Base-by-base conservation (phyloP, 2,888 invertebrate species). In the Nipponacmea schrenckii region DNA sequence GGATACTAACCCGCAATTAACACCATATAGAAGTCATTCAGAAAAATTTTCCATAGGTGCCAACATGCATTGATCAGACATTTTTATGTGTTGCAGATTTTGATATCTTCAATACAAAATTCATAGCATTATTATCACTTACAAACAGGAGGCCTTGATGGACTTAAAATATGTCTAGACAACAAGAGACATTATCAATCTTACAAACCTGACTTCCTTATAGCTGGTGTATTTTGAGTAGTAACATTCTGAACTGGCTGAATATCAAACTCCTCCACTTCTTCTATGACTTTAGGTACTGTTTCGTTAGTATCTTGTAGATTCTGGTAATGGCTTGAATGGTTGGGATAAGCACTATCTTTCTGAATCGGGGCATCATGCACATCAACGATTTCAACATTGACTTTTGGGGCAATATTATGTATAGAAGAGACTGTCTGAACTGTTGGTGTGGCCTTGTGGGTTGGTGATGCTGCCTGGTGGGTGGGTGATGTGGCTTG, bases 231-330 rank as follows among this genome's bases (percentile, higher is more conserved):
- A 27, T 24, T 69, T 63, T 69, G 63, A 39, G 63, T 69, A n/a
- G 62, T 39, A 31, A 69, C 63, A 20, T 69, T 69, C 27, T 69
- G 68, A 26, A 69, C 68, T 44, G 68, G 68, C 15, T 63, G 63
- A 12, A 63, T 62, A n/a, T 26, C 63, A 63, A 45, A 62, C n/a
- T 69, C 63, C 26, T 63, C 68, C 14, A 24, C 56, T 70, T 48
- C n/a, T 5, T 39, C 39, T 10, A 39, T 39, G 39, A 39, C 39
- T 39, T 39, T 39, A 39, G 8, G 8, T 39, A 8, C 8, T 67
- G 69, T 67, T 73, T 64, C 8, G 8, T 39, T 39, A 8, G 39
- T 39, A 45, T 69, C 67, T 24, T 75, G 71, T 24, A 73, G 68
- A 24, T 73, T 64, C 31, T 62, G 62, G 15, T 63, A n/a, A n/a